Conservation (phyloP, 2,113 vertebrate species). For the Anoplopoma fimbria region DNA sequence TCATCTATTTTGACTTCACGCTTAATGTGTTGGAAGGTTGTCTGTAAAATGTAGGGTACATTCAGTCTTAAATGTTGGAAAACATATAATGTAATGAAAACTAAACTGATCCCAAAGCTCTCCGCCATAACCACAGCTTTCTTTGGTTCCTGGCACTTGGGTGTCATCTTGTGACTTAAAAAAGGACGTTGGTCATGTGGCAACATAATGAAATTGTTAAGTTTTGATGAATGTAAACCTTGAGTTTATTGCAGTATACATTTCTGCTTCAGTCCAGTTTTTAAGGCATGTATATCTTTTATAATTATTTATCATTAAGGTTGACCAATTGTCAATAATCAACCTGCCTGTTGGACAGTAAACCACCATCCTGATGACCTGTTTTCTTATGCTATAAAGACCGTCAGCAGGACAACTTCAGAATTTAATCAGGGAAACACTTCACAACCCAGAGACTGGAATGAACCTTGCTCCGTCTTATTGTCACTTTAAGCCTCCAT, state of each 20-base stretch:
- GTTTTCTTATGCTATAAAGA: not conserved
- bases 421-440: not conserved
- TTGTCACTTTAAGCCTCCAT: not conserved
- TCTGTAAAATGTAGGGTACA: not conserved
- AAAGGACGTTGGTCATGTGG: not conserved
- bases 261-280: not conserved
- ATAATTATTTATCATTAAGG: not conserved
- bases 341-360: not conserved
- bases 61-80: not conserved
- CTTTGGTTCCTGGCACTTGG: not conserved
- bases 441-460: not conserved
- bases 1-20: not conserved
- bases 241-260: not conserved
- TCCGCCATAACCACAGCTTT: not conserved
- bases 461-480: not conserved
- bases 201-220: not conserved
- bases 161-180: not conserved
- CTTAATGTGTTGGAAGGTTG: not conserved
- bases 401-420: not conserved
- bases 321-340: not conserved
- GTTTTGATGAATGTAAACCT: not conserved
- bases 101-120: not conserved
- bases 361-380: not conserved
- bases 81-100: not conserved
- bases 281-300: not conserved